Evolutionary conservation across 1,140 invertebrate species (phyloP).

Genomic region (Coelopa frigida): DNA sequence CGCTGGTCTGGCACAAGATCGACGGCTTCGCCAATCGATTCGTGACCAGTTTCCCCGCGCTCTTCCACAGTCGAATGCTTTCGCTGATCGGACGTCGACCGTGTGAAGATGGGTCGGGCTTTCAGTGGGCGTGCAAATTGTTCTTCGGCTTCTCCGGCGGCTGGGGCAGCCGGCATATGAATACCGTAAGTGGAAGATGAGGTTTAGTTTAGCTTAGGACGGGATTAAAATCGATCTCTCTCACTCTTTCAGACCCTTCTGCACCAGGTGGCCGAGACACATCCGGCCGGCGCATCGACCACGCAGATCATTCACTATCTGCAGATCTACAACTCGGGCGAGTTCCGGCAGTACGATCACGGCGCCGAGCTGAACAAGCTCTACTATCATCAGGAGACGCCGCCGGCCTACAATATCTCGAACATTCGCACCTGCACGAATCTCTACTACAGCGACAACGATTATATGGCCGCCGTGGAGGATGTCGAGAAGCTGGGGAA

Average conservation of each 20-base stretch:
- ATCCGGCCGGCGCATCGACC: constrained; percentile 39
- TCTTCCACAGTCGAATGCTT: too few relatives aligned
- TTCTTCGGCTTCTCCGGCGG: background rate
- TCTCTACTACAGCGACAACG: constrained; percentile 63
- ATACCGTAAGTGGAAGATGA: too few relatives aligned
- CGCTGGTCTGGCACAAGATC: too few relatives aligned
- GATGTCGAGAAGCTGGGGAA: constrained; percentile 51
- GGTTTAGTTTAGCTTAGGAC: too few relatives aligned
- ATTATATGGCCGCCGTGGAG: constrained; percentile 49
- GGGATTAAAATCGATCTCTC: background rate
- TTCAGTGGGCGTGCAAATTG: constrained; percentile 38
- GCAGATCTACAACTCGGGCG: constrained; percentile 21
- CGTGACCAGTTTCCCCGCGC: too few relatives aligned
- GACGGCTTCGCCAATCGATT: too few relatives aligned
- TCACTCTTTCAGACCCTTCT: constrained; percentile 21
- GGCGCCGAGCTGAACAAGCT: constrained; percentile 42
- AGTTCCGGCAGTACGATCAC: constrained; percentile 30
- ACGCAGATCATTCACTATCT: constrained; percentile 27
- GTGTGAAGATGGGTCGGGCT: too few relatives aligned
- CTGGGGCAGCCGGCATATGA: constrained; percentile 17
- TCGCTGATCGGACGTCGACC: too few relatives aligned
- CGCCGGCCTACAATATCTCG: constrained; percentile 53
- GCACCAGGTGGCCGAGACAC: constrained; percentile 27
- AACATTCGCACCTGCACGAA: constrained; percentile 56
- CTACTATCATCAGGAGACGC: constrained; percentile 43